Evolutionary conservation across 1,140 invertebrate genomes (phyloP).

Genomic region (Polyergus mexicanus): DNA sequence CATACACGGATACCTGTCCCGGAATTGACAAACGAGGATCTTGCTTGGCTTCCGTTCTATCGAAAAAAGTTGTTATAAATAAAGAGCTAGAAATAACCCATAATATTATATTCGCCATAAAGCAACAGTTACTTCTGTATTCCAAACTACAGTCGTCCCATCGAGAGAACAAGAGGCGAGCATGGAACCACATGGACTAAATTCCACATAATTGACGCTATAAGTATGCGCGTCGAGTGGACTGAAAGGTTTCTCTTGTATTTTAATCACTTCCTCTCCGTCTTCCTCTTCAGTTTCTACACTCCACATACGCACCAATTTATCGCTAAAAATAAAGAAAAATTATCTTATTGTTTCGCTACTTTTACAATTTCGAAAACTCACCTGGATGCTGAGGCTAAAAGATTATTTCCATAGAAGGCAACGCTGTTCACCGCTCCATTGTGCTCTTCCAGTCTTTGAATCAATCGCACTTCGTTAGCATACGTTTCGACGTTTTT

Average conservation of each 20-base stretch:
- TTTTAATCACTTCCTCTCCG: constrained; percentile 71
- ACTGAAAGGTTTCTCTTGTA: constrained; percentile 86
- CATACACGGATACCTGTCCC: constrained; percentile 86
- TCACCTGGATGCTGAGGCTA: constrained; percentile 88
- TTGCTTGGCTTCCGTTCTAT: constrained; percentile 85
- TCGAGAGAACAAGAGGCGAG: constrained; percentile 92
- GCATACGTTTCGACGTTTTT: constrained; percentile 82
- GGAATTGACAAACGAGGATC: constrained; percentile 85
- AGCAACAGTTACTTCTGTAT: constrained; percentile 85
- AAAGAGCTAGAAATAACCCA: not conserved
- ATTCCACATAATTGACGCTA: constrained; percentile 89
- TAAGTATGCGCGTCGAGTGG: constrained; percentile 89
- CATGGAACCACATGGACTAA: constrained; percentile 89
- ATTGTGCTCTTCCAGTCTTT: constrained; percentile 86
- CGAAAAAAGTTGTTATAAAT: not conserved
- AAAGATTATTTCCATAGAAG: constrained; percentile 85
- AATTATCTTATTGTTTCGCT: constrained; percentile 9
- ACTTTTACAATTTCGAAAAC: constrained; percentile 45
- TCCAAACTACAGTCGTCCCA: constrained; percentile 90
- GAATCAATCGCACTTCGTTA: constrained; percentile 84
- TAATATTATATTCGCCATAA: constrained; percentile 1
- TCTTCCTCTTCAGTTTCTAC: constrained; percentile 80
- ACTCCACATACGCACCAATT: constrained; percentile 87
- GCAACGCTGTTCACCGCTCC: constrained; percentile 88
- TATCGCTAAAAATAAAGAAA: constrained; percentile 84